A percentile compares a stretch with the other conserved stretches of the same genome.
Evolutionary conservation across 2,113 vertebrate genomes (phyloP).

Genomic region (Prinia subflava): DNA sequence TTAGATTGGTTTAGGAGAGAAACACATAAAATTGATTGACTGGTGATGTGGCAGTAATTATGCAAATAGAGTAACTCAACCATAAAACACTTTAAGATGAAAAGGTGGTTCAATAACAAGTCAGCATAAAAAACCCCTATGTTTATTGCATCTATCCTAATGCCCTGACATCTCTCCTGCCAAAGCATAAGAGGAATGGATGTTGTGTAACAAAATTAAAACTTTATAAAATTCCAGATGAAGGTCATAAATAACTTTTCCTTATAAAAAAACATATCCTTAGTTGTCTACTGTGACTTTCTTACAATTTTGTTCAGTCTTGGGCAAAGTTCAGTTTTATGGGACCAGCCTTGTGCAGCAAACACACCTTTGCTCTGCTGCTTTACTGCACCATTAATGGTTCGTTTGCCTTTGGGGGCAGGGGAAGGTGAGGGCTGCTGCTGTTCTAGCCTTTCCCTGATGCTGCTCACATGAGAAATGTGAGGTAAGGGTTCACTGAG

Average conservation of each 20-base stretch:
- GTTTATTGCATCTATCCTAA: neutral
- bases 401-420: conserved; percentile 63
- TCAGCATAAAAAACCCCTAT: neutral
- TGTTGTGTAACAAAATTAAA: conserved; percentile 26
- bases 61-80: conserved; percentile 15
- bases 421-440: conserved; percentile 38
- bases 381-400: conserved; percentile 54
- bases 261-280: neutral
- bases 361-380: conserved; percentile 70
- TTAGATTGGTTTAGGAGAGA: conserved; percentile 9
- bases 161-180: neutral
- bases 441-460: conserved; percentile 16
- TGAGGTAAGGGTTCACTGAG: neutral
- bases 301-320: conserved; percentile 43
- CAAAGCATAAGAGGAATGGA: neutral
- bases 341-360: conserved; percentile 57
- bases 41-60: conserved; percentile 50
- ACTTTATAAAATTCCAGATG: conserved; percentile 3
- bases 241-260: conserved; percentile 45
- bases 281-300: conserved; percentile 3
- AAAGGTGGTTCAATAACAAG: neutral
- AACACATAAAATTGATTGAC: conserved; percentile 44
- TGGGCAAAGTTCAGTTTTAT: conserved; percentile 70
- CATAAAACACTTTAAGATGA: neutral
- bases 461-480: neutral